Base-by-base conservation (phyloP, 2,797 vertebrate genomes). In the Xiphorhynchus erythropygius region DNA sequence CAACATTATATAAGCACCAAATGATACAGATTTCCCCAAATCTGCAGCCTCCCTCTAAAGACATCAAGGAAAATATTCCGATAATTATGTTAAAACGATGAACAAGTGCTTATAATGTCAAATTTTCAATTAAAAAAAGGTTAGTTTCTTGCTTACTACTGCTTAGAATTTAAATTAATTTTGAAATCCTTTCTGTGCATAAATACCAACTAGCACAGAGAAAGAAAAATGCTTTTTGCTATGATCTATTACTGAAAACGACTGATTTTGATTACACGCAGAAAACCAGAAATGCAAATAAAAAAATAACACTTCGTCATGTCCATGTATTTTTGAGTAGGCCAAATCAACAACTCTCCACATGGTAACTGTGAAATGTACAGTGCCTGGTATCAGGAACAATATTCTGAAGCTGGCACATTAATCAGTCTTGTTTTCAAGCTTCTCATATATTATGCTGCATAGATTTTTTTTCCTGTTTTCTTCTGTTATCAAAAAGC, bases 321-420 rank as follows among this genome's bases (percentile, higher is more conserved):
- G 96, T 97, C 96, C 96, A 91, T 97, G 97, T 97, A 96, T 97
- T 97, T 97, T 94, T 97, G 95, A 97, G 96, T 96, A 97, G 96
- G 96, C 96, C 97, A 97, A 97, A 97, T 97, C 96, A 97, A 97
- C 97, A 97, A 97, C 97, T 97, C 97, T 93, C 96, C 97, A 97
- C 97, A 97, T 97, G 97, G 96, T 97, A 97, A 97, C 97, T 97
- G 97, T 97, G 97, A 97, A 97, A 97, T 97, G 97, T 97, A 97
- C 97, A 97, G 96, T 97, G 97, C 96, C 91, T 97, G 96, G 95
- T 97, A 97, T 96, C 93, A 96, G 97, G 97, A 97, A 97, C 96
- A 97, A 97, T 97, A 97, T 97, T 97, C 96, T 96, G 96, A 97
- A 97, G 95, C 97, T 97, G 97, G 97, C 97, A 97, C 96, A 97